A percentile compares a stretch with the other conserved stretches of the same genome.
These are phyloP conservation scores for Apogon hyalosoma DNA, from an alignment of 2,797 vertebrate genomes.

Conservation along the genomic window DNA sequence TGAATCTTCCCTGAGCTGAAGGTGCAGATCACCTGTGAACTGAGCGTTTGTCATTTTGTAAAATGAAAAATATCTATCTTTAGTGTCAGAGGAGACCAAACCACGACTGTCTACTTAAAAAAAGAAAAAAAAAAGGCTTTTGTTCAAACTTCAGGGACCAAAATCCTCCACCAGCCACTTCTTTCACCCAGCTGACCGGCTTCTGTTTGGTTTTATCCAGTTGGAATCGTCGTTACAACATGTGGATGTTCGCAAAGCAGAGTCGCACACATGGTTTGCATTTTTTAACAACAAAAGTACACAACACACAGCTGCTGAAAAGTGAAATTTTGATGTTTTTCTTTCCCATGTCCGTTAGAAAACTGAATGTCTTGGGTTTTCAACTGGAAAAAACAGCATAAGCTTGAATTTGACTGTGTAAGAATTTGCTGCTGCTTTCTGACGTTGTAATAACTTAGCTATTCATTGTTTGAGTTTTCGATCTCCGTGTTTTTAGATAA, in stretches of 20 bases:
- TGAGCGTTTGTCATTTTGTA: slow-evolving; percentile 14
- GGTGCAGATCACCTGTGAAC: slow-evolving; percentile 33
- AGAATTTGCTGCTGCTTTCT: too few relatives aligned
- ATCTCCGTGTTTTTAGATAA: too few relatives aligned
- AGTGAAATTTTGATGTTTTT: too few relatives aligned
- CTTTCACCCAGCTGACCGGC: slow-evolving; percentile 2
- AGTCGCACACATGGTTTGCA: not conserved
- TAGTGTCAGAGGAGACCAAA: slow-evolving; percentile 17
- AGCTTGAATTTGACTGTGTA: too few relatives aligned
- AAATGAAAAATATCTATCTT: slow-evolving; percentile 3
- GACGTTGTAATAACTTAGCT: too few relatives aligned
- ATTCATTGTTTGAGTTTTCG: too few relatives aligned
- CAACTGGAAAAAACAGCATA: too few relatives aligned
- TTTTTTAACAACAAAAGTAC: not conserved
- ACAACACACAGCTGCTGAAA: too few relatives aligned
- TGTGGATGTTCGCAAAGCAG: slow-evolving; percentile 31
- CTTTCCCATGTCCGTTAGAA: too few relatives aligned
- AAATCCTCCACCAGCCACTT: slow-evolving; percentile 58
- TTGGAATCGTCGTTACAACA: slow-evolving; percentile 28
- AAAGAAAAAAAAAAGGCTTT: slow-evolving; percentile 26
- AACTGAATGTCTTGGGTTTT: too few relatives aligned
- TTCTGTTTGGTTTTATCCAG: slow-evolving; percentile 14
- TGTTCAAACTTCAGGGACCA: slow-evolving; percentile 72
- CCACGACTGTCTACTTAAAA: not conserved
- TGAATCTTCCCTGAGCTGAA: slow-evolving; percentile 63